A percentile compares a stretch with the other conserved stretches of the same genome.
phyloP scores from a whole-genome alignment of 1,140 invertebrate species.

The Aradophagus sp. region DNA sequence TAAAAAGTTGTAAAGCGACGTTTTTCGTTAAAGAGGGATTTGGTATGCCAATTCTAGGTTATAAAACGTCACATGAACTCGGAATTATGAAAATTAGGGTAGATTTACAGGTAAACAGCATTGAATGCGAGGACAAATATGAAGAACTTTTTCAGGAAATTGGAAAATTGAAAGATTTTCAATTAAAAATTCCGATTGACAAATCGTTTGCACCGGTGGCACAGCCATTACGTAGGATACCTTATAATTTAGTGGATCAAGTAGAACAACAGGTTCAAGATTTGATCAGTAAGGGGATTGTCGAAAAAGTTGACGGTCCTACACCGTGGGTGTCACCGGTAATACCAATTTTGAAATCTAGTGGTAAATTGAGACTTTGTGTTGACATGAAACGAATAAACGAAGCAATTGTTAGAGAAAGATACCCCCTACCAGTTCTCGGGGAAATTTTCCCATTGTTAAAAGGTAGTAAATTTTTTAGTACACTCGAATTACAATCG shows the following conservation, averaged over 20 bases:
- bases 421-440: conserved; percentile 24
- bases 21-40: too few species aligned
- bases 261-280: conserved; percentile 16
- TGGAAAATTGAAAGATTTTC: conserved; percentile 28
- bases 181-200: conserved; percentile 40
- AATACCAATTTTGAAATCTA: conserved; percentile 60
- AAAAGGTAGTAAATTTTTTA: conserved; percentile 23
- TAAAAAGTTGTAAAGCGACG: too few species aligned
- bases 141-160: too few species aligned
- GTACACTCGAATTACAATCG: conserved; percentile 27
- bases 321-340: conserved; percentile 66
- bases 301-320: conserved; percentile 61
- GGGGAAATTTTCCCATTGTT: conserved; percentile 28
- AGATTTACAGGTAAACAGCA: too few species aligned
- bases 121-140: too few species aligned
- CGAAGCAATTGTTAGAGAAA: conserved; percentile 58
- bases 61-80: too few species aligned
- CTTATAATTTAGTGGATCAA: conserved; percentile 32
- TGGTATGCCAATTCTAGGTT: too few species aligned
- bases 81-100: too few species aligned
- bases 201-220: conserved; percentile 31
- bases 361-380: conserved; percentile 63
- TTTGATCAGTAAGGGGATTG: conserved; percentile 58
- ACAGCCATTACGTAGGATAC: conserved; percentile 46
- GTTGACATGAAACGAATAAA: conserved; percentile 67